Conservation (phyloP, 1,140 invertebrate genomes). For the Atta cephalotes region DNA sequence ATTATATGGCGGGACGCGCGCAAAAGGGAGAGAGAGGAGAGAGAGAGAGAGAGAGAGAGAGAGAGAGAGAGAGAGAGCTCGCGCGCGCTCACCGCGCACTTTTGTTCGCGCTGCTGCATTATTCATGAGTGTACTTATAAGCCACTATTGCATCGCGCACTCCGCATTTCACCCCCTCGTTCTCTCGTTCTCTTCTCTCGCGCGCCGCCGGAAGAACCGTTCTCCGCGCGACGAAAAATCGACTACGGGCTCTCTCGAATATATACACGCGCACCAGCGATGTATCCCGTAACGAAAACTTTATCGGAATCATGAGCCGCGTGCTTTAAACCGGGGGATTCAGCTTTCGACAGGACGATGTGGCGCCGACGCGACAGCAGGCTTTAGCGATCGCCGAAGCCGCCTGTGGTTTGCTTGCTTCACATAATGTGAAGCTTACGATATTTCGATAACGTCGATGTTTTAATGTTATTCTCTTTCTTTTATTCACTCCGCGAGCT, state of each 20-base stretch:
- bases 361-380: conserved; percentile 54
- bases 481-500: background rate
- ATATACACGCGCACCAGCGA: conserved; percentile 18
- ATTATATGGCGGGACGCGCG: conserved; percentile 74
- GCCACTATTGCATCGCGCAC: conserved; percentile 78
- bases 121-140: conserved; percentile 85
- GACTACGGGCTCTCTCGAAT: conserved; percentile 40
- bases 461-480: background rate
- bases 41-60: conserved; percentile 25
- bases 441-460: conserved; percentile 2
- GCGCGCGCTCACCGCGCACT: conserved; percentile 68
- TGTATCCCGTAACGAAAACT: conserved; percentile 68
- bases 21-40: background rate
- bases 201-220: conserved; percentile 22
- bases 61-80: conserved; percentile 24
- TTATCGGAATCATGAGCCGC: conserved; percentile 67
- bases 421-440: conserved; percentile 20
- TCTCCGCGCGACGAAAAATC: conserved; percentile 70
- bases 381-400: conserved; percentile 53
- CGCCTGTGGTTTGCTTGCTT: conserved; percentile 14
- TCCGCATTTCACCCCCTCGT: background rate
- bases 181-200: too few relatives aligned
- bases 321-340: conserved; percentile 66
- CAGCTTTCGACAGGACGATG: conserved; percentile 66
- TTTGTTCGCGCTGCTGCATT: conserved; percentile 83